Base-by-base conservation (phyloP, 2,888 invertebrate species). In the Drosophila sordidula region DNA sequence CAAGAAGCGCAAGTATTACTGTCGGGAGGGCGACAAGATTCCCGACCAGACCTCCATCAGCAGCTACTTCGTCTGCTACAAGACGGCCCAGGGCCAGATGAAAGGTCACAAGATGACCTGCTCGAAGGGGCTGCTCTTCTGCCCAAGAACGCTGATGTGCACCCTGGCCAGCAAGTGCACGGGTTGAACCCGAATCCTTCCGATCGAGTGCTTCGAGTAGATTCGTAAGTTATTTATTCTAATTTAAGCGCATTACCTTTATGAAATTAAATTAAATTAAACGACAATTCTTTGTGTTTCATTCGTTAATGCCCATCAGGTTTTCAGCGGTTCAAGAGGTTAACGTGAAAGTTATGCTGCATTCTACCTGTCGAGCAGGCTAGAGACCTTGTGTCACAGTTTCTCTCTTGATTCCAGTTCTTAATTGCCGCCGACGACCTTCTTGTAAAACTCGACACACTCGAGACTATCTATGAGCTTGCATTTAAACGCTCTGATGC, bases 61-160 rank as follows among this genome's bases (percentile, higher is more conserved):
- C 36, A 92, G 91, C 78, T 93, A 93, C 67, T 93, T 93, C 76
- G 91, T 93, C 26, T 93, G 93, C 83, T 93, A 92, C 49, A 91
- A 91, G 65, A 90, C 88, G 9, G 80, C 90, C 3, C 89, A 91
- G 18, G 91, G 91, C 2, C 84, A 90, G 38, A 92, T 93, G 85
- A 92, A 92, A 75, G 91, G 92, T 0, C 90, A 93, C 63, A 92
- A 92, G 74, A 92, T 93, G 91, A 91, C 88, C 4, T 93, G 93
- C 72, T 92, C 93, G 0, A 92, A 91, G 50, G 89, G 91, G 34
- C 77, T 93, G 56, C 90, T 93, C 68, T 93, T 93, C 78, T 93
- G 93, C 67, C 90, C 92, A 4, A 86, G 79, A 41, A 91, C 91
- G 11, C 90, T 90, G n/a, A 85, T 93, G 70, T 93, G 93, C 76